Evolutionary conservation across 2,113 vertebrate genomes (phyloP).

Genomic region (Upupa epops): DNA sequence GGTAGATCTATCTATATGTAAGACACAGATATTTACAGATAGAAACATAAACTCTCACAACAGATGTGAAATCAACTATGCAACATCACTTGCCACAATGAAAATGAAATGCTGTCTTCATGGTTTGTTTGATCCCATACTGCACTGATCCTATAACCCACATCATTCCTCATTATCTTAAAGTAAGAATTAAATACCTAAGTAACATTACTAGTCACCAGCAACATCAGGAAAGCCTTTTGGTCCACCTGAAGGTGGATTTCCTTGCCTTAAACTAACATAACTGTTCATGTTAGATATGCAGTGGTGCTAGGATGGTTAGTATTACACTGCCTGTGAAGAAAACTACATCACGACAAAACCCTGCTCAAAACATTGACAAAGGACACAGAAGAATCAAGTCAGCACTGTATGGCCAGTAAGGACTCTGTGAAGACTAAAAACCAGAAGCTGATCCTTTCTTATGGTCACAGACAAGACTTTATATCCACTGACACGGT

Average conservation of each 20-base stretch:
- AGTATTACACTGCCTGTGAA: neutral
- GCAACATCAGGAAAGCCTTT: neutral
- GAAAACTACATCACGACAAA: neutral
- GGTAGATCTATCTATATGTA: neutral
- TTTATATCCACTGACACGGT: neutral
- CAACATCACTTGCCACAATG: neutral
- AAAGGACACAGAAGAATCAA: neutral
- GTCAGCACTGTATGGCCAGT: neutral
- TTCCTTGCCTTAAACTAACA: neutral
- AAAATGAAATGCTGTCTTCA: neutral
- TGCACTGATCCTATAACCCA: neutral
- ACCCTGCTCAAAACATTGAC: neutral
- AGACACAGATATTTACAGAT: neutral
- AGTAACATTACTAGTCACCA: neutral
- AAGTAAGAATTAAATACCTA: neutral
- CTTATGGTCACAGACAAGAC: neutral
- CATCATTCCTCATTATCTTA: neutral
- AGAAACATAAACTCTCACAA: neutral
- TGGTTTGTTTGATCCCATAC: neutral
- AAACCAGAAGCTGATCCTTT: neutral
- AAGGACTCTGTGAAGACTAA: neutral
- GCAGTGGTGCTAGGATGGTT: neutral
- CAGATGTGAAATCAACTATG: neutral
- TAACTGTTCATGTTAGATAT: neutral
- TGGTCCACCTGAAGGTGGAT: neutral